These are phyloP conservation scores for Uloborus plumipes DNA, from an alignment of 2,888 invertebrate genomes.

Conservation along the genomic window DNA sequence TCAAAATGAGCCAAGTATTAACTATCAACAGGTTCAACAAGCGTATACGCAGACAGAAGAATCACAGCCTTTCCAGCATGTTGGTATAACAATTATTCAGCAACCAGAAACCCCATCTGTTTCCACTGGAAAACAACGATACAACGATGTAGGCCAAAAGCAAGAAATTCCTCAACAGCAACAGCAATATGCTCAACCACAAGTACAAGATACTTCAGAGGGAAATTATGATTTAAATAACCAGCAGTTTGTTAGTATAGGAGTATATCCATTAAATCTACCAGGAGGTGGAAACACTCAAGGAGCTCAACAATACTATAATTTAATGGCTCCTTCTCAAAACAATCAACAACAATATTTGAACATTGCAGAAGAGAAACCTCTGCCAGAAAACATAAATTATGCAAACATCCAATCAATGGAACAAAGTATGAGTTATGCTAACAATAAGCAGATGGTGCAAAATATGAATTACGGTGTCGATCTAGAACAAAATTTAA, in stretches of 20 bases:
- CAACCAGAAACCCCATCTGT: neutral
- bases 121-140: neutral
- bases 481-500: neutral
- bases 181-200: neutral
- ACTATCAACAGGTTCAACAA: no score
- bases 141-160: neutral
- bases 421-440: neutral
- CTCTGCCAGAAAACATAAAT: neutral
- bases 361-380: no score
- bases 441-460: neutral
- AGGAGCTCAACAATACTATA: conserved; percentile 20
- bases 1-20: no score
- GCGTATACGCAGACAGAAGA: no score
- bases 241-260: conserved; percentile 26
- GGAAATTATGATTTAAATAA: conserved; percentile 1
- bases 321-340: conserved; percentile 3
- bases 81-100: conserved; percentile 11
- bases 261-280: conserved; percentile 24
- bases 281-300: neutral
- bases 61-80: neutral
- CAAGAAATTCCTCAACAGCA: conserved; percentile 6
- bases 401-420: neutral
- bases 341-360: neutral
- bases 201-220: neutral
- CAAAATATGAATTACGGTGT: neutral